Conservation (phyloP, 2,797 vertebrate species). For the Smutsia temminckii region DNA sequence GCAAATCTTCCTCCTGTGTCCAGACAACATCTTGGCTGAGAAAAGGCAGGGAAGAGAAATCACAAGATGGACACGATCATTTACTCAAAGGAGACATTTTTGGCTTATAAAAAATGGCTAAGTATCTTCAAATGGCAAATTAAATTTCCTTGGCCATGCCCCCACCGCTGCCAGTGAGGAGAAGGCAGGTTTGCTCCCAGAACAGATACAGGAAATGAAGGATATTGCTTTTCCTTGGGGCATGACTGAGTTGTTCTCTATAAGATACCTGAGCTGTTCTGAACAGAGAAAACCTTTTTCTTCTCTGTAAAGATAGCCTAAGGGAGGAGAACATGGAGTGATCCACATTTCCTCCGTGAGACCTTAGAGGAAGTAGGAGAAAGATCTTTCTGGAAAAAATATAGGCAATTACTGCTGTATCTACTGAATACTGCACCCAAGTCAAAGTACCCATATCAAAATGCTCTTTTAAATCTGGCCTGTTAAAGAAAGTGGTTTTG, state of each 20-base stretch:
- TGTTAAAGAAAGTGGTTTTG: background rate
- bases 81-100: background rate
- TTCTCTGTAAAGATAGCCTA: conserved; percentile 8
- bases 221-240: background rate
- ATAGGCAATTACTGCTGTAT: background rate
- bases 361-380: conserved; percentile 22
- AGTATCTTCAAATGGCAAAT: background rate
- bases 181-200: background rate
- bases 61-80: background rate
- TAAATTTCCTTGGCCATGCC: background rate
- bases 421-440: background rate
- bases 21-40: background rate
- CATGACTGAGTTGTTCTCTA: background rate
- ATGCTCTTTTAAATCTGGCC: background rate
- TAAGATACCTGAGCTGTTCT: background rate
- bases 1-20: background rate
- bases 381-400: conserved; percentile 27
- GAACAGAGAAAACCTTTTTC: background rate
- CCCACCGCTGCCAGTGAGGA: background rate
- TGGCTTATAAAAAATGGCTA: background rate
- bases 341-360: background rate
- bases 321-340: background rate
- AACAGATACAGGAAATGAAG: background rate
- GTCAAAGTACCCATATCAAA: background rate
- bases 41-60: background rate